Evolutionary conservation across 2,113 vertebrate species (phyloP), one percentile per base, ranked within the genome.

Genomic region (Galeopterus variegatus): DNA sequence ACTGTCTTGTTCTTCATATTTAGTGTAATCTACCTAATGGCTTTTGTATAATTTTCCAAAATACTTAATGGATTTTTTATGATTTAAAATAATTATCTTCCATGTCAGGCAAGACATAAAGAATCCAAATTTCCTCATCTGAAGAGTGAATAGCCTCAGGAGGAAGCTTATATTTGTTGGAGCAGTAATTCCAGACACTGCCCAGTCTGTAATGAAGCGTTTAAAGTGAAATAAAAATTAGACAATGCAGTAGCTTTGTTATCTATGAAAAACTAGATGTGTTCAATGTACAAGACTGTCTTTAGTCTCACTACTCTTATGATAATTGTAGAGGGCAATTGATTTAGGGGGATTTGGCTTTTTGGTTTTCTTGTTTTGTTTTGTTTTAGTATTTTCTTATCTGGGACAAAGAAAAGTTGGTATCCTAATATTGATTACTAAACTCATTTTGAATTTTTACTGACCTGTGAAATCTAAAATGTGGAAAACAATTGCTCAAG

Each of bases 1-100:
- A 77, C 3, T 21, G 24, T 82, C 77, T 91, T 94, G 41, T 56
- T 94, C 94, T 90, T 93, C 56, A 77, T 50, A 73, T 77, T 95
- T 86, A 69, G 72, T 85, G 18, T 84, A 91, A 91, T 91, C 31
- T 93, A 64, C 21, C 72, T 96, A 94, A 95, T 93, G 82, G 82
- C 69, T 95, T 94, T 62, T 91, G 13, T 79, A 88, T 93, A 67
- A 76, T 77, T 96, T 97, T 93, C 86, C 54, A 95, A 94, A 91
- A 41, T 93, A 54, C 67, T 93, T 95, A 93, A 85, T 96, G 84
- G 56, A 67, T 67, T 72, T 96, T 96, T 95, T 87, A 94, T 86
- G 67, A 93, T 85, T 85, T 94, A 93, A 81, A 95, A 72, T 88
- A 96, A 95, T 94, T 90, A 73, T 77, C 77, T 94, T 95, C 82